These are phyloP conservation scores for Zosterops japonicus DNA, from an alignment of 2,113 vertebrate genomes.

Conservation along the genomic window DNA sequence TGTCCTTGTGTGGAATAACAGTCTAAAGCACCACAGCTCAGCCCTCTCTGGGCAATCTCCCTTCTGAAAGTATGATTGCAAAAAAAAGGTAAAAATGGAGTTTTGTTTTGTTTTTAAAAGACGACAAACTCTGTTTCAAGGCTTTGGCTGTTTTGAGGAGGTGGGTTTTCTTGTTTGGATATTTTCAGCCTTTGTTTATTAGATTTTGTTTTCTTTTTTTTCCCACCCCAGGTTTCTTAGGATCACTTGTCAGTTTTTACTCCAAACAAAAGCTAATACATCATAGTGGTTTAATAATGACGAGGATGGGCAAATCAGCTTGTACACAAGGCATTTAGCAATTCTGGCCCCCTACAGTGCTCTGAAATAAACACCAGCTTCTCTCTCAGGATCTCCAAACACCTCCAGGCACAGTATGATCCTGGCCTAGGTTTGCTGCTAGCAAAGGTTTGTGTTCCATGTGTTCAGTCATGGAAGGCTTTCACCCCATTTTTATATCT, in stretches of 20 bases:
- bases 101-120: neutral
- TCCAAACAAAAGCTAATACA: neutral
- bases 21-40: neutral
- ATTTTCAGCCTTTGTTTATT: neutral
- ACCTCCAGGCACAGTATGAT: neutral
- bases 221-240: neutral
- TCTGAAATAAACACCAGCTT: neutral
- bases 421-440: neutral
- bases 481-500: neutral
- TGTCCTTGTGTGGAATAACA: neutral
- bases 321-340: neutral
- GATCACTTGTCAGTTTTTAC: neutral
- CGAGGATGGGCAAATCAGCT: neutral
- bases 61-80: neutral
- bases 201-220: fast-evolving
- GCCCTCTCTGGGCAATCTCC: neutral
- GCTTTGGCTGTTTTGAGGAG: neutral
- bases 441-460: neutral
- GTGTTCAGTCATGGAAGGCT: neutral
- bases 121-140: neutral
- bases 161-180: neutral
- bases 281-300: neutral
- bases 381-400: neutral
- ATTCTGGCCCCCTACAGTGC: neutral
- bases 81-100: neutral